These are phyloP conservation scores for Pseudomugil gertrudae DNA, from an alignment of 2,797 vertebrate species.

Conservation along the genomic window DNA sequence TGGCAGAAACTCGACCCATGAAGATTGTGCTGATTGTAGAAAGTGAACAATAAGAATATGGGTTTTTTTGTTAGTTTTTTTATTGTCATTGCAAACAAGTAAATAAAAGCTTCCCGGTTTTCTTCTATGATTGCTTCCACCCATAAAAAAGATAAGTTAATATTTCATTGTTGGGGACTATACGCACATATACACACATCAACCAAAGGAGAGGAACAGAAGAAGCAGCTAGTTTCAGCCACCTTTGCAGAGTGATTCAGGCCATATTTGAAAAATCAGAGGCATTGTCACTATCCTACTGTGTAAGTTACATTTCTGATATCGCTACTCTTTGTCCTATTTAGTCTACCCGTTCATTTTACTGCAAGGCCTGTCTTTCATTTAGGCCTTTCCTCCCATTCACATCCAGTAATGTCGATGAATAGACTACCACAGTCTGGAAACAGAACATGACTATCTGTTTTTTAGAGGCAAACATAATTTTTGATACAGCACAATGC, in stretches of 20 bases:
- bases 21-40: background rate
- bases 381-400: conserved; percentile 25
- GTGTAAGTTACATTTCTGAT: conserved; percentile 35
- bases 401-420: conserved; percentile 23
- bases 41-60: background rate
- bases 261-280: conserved; percentile 35
- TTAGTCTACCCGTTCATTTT: conserved; percentile 19
- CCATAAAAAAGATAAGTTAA: background rate
- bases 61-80: conserved; percentile 9
- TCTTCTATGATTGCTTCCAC: conserved; percentile 8
- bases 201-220: conserved; percentile 11
- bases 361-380: conserved; percentile 16
- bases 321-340: conserved; percentile 40
- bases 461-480: conserved; percentile 30
- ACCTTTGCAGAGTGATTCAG: conserved; percentile 15
- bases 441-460: conserved; percentile 41
- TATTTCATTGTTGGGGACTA: conserved; percentile 26
- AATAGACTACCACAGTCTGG: conserved; percentile 16
- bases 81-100: background rate
- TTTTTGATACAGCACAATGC: conserved; percentile 18
- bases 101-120: background rate
- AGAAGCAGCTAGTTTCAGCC: conserved; percentile 22
- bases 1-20: background rate
- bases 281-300: conserved; percentile 32
- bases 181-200: background rate